phyloP scores from a whole-genome alignment of 2,113 vertebrate species.

The Numida meleagris region DNA sequence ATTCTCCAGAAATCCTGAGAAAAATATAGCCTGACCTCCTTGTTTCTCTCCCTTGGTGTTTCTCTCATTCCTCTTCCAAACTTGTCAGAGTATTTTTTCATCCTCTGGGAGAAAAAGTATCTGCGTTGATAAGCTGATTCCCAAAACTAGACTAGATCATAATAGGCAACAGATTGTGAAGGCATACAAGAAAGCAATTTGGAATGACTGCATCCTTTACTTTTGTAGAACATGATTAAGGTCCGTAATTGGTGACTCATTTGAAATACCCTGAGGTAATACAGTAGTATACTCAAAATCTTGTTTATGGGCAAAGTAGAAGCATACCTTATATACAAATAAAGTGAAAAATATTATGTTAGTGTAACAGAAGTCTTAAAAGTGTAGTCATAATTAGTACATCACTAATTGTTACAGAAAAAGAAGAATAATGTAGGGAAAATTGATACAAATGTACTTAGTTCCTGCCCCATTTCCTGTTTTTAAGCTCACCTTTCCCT shows the following conservation, averaged over 20 bases:
- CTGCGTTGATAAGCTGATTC: not conserved
- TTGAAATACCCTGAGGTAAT: slow-evolving; percentile 20
- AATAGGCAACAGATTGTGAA: slow-evolving; percentile 36
- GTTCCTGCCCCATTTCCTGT: not conserved
- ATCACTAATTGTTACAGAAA: not conserved
- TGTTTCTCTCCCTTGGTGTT: not conserved
- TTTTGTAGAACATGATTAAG: slow-evolving; percentile 18
- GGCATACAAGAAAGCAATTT: not conserved
- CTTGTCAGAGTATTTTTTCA: slow-evolving; percentile 1
- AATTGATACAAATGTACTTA: not conserved
- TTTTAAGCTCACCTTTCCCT: not conserved
- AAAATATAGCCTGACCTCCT: not conserved
- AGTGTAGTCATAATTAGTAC: not conserved
- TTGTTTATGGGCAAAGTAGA: not conserved
- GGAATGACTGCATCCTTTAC: not conserved
- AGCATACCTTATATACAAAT: not conserved
- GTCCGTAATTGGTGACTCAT: not conserved
- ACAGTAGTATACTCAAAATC: not conserved
- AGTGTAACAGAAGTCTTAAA: not conserved
- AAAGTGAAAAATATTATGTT: not conserved
- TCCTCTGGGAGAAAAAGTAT: not conserved
- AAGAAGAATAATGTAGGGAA: not conserved
- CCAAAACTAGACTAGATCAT: not conserved
- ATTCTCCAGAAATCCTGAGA: not conserved
- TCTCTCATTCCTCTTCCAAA: not conserved